A percentile compares a stretch with the other conserved stretches of the same genome.
Evolutionary conservation across 2,888 invertebrate species (phyloP).

Genomic region (Eupsilia transversa): DNA sequence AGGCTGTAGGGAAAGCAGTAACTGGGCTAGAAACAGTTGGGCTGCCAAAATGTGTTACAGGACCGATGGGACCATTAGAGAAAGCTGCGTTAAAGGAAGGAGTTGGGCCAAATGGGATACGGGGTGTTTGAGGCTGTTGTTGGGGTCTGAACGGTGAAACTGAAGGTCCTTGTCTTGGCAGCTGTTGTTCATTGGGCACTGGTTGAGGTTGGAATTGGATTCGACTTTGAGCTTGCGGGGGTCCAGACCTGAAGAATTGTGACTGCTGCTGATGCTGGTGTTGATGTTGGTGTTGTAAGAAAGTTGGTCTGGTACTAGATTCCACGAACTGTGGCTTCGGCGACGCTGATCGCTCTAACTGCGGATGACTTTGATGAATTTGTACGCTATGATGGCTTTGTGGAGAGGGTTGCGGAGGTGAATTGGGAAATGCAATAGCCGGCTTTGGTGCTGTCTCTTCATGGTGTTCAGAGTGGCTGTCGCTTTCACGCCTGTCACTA

Average conservation of each 20-base stretch:
- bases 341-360: conserved; percentile 79
- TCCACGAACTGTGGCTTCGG: conserved; percentile 77
- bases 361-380: conserved; percentile 69
- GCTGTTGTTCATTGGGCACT: conserved; percentile 83
- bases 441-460: conserved; percentile 93
- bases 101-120: conserved; percentile 81
- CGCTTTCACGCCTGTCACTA: conserved; percentile 81
- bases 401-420: conserved; percentile 73
- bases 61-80: conserved; percentile 78
- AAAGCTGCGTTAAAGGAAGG: conserved; percentile 79
- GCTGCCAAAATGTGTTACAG: conserved; percentile 77
- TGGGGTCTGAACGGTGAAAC: conserved; percentile 83
- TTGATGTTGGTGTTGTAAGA: conserved; percentile 70
- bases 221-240: conserved; percentile 84
- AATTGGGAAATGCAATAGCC: conserved; percentile 90
- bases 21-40: conserved; percentile 82
- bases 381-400: conserved; percentile 47
- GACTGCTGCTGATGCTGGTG: conserved; percentile 53
- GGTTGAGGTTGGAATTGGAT: conserved; percentile 88
- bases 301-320: conserved; percentile 72
- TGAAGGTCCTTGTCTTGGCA: conserved; percentile 86
- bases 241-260: conserved; percentile 77
- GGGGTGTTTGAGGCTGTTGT: conserved; percentile 72
- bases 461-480: conserved; percentile 80
- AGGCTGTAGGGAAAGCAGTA: conserved; percentile 75